Conservation (phyloP, 2,888 invertebrate species). For the Rosalia funebris region DNA sequence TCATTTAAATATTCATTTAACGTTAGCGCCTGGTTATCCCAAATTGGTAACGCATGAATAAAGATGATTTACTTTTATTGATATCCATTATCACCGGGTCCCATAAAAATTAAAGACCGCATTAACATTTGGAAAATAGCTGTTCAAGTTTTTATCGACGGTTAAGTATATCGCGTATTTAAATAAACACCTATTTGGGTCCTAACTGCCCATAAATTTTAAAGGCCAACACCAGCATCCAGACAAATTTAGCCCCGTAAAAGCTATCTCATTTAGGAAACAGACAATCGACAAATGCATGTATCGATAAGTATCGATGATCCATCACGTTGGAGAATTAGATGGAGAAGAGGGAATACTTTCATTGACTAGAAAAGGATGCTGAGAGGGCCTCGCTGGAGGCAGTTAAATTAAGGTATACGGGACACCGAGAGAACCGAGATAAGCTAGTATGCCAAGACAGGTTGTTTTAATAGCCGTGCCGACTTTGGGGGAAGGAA, state of each 20-base stretch:
- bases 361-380: conserved; percentile 2
- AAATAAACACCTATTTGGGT: conserved; percentile 21
- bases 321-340: conserved; percentile 51
- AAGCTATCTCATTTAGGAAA: conserved; percentile 41
- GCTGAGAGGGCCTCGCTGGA: conserved; percentile 36
- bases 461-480: conserved; percentile 32
- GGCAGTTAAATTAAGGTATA: conserved; percentile 56
- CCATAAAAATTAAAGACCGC: conserved; percentile 27
- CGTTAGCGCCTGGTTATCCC: not conserved
- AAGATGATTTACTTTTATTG: conserved; percentile 26
- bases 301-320: conserved; percentile 55
- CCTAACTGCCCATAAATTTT: conserved; percentile 24
- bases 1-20: not conserved
- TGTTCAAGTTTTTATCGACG: conserved; percentile 19
- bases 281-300: conserved; percentile 53
- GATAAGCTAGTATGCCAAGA: conserved; percentile 52
- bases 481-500: conserved; percentile 5
- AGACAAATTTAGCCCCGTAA: conserved; percentile 38
- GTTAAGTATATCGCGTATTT: conserved; percentile 23
- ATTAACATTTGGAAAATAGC: conserved; percentile 21
- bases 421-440: conserved; percentile 52
- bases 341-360: conserved; percentile 18
- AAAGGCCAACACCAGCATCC: conserved; percentile 21
- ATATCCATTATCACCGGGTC: conserved; percentile 12
- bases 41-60: conserved; percentile 28